Base-by-base conservation (phyloP, 1,140 invertebrate genomes). In the Macrostomum lignano region DNA sequence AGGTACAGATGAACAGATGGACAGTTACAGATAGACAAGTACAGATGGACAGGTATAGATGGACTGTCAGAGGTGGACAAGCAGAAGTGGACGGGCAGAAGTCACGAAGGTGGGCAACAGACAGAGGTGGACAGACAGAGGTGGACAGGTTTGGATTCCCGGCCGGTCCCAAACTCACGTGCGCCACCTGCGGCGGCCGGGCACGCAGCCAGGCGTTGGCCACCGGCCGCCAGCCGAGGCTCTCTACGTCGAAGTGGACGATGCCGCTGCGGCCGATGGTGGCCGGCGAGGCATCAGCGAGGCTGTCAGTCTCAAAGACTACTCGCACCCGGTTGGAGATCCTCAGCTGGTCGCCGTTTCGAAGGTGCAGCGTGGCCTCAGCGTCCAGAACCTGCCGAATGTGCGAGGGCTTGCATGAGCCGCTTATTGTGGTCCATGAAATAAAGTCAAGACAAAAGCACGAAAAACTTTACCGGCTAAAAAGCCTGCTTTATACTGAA, bases 221-320 rank as follows among this genome's bases (percentile, higher is more conserved):
- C 9, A 57, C 49, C 9, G 51, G 51, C 35, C 49, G 48, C 54
- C 54, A 57, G 10, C 51, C 51, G 3, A 57, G 44, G 10, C 53
- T 43, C 41, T 51, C 47, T 36, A 46, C 47, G 38, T 51, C 51
- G 21, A 55, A 35, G 30, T 46, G 53, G 6, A 57, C 39, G 26
- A 57, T 55, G 23, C 54, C 54, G 29, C 46, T 44, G 46, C 48
- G 49, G 15, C 46, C 42, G 9, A 57, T 40, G 17, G 49, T 42
- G 17, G 46, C 36, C 4, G 55, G 55, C 9, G 55, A 53, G 17
- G 52, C 49, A 28, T 44, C 30, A 9, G 30, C 38, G 5, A 58
- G 38, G 31, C 44, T 38, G 21, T 47, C 46, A 6, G 53, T 56
- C 41, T 58, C 55, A 46, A 58, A 56, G 20, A 58, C 40, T 5